These are phyloP conservation scores for Tenualosa ilisha DNA, from an alignment of 2,797 vertebrate genomes.

Conservation along the genomic window DNA sequence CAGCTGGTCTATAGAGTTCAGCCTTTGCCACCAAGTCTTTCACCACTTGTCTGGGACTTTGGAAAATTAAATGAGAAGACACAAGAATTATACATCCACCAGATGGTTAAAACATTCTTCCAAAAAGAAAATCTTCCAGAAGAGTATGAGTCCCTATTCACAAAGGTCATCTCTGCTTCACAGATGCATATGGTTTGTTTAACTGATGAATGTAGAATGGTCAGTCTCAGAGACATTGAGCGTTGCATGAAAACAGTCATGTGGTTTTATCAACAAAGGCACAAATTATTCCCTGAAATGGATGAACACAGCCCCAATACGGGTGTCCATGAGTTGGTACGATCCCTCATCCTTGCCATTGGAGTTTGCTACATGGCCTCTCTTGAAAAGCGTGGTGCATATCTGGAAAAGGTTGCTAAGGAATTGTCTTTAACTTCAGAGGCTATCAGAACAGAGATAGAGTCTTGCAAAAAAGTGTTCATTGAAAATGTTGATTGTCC, in stretches of 20 bases:
- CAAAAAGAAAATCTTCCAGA: constrained; percentile 28
- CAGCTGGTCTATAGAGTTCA: constrained; percentile 83
- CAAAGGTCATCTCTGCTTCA: constrained; percentile 70
- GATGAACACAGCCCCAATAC: not conserved
- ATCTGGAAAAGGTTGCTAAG: constrained; percentile 57
- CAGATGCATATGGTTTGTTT: constrained; percentile 74
- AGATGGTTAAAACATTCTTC: constrained; percentile 73
- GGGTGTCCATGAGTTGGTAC: constrained; percentile 54
- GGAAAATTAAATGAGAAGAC: constrained; percentile 71
- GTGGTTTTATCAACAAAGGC: constrained; percentile 72
- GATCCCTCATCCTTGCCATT: constrained; percentile 73
- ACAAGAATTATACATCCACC: constrained; percentile 74
- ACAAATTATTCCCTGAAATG: constrained; percentile 55
- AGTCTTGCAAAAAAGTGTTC: constrained; percentile 72
- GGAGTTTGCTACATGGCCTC: constrained; percentile 82
- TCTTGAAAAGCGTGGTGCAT: constrained; percentile 66
- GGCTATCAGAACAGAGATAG: constrained; percentile 69
- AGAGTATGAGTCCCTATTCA: constrained; percentile 40
- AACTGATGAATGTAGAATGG: constrained; percentile 74
- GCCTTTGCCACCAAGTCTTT: constrained; percentile 76
- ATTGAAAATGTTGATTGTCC: constrained; percentile 64
- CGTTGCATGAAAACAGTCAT: constrained; percentile 76
- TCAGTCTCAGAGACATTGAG: constrained; percentile 82
- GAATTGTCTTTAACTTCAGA: constrained; percentile 59
- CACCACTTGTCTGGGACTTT: constrained; percentile 83